phyloP scores from a whole-genome alignment of 2,797 vertebrate genomes.

The Sebastes goodei region DNA sequence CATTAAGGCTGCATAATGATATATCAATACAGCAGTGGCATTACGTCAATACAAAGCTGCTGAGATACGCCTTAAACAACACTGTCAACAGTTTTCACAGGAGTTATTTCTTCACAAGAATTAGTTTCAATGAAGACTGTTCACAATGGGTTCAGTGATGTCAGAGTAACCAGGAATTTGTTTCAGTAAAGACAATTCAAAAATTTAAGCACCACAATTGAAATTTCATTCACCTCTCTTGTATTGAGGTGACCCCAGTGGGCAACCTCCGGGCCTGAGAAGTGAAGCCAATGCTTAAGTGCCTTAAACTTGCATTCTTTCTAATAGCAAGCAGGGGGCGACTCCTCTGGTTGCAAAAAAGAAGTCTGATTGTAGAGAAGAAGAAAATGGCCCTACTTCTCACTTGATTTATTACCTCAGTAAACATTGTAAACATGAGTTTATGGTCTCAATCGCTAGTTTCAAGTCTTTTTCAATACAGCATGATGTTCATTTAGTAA shows the following conservation, averaged over 20 bases:
- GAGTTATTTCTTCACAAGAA: neutral
- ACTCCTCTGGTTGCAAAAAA: too few species aligned
- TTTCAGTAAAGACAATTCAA: neutral
- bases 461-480: too few species aligned
- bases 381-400: too few species aligned
- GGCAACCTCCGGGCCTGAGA: too few species aligned
- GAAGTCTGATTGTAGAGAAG: too few species aligned
- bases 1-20: neutral
- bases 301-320: too few species aligned
- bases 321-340: too few species aligned
- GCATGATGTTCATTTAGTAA: too few species aligned
- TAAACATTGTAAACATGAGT: too few species aligned
- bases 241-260: neutral
- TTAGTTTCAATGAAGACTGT: neutral
- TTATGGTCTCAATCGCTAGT: too few species aligned
- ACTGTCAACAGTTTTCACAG: neutral
- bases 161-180: neutral
- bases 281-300: too few species aligned
- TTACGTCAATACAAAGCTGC: neutral
- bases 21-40: slow-evolving; percentile 16
- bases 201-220: neutral
- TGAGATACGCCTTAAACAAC: neutral
- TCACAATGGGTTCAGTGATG: neutral
- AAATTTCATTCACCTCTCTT: neutral
- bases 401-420: too few species aligned